Evolutionary conservation across 2,888 invertebrate species (phyloP).

Genomic region (Netelia inedita): DNA sequence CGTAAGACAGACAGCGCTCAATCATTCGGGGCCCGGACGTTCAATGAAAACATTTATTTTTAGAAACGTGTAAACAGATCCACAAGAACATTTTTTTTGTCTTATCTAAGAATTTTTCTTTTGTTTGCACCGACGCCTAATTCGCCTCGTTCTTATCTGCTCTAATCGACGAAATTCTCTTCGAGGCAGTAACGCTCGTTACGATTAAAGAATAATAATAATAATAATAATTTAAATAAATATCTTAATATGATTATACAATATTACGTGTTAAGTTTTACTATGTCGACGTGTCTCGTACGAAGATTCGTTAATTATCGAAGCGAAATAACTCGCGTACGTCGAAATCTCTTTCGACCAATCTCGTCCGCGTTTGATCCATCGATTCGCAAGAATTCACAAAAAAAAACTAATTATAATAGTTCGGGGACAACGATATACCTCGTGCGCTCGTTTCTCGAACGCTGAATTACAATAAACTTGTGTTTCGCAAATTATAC

Average conservation of each 20-base stretch:
- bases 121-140: not conserved
- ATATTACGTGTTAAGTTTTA: slow-evolving; percentile 30
- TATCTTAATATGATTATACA: slow-evolving; percentile 16
- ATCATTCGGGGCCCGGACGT: slow-evolving; percentile 41
- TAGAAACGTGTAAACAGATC: slow-evolving; percentile 76
- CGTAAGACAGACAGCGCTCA: slow-evolving; percentile 54
- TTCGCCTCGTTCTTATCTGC: not conserved
- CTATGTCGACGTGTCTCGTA: slow-evolving; percentile 23
- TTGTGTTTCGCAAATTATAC: too few relatives aligned
- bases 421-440: too few relatives aligned
- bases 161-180: slow-evolving; percentile 45
- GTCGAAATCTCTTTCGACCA: not conserved
- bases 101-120: slow-evolving; percentile 15
- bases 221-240: slow-evolving; percentile 45
- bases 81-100: slow-evolving; percentile 38
- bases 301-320: slow-evolving; percentile 24
- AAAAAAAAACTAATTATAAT: slow-evolving; percentile 50
- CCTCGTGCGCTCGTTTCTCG: too few relatives aligned
- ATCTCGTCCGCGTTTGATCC: not conserved
- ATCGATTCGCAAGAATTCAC: slow-evolving; percentile 19
- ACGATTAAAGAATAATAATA: slow-evolving; percentile 20
- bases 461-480: too few relatives aligned
- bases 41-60: slow-evolving; percentile 66
- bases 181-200: slow-evolving; percentile 23
- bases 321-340: slow-evolving; percentile 18